phyloP scores from a whole-genome alignment of 2,113 vertebrate species.

The Rhagologus leucostigma region DNA sequence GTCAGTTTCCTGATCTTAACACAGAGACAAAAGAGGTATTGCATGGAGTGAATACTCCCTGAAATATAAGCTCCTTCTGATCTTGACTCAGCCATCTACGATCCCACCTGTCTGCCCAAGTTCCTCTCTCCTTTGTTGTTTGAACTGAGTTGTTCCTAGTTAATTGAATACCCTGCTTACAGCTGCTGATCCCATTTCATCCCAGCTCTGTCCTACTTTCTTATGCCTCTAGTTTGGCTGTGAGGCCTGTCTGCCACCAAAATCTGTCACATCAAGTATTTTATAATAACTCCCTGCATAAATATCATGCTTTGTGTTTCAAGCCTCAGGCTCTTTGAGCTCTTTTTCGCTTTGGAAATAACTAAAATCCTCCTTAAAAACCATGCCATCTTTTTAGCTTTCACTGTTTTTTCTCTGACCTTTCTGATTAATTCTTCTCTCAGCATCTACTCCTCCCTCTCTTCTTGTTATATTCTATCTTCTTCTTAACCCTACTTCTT shows the following conservation, averaged over 20 bases:
- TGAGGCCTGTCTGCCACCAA: conserved; percentile 1
- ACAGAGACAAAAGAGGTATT: not conserved
- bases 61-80: conserved; percentile 21
- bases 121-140: conserved; percentile 21
- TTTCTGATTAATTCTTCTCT: not conserved
- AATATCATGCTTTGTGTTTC: not conserved
- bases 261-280: not conserved
- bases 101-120: not conserved
- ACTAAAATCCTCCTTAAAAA: not conserved
- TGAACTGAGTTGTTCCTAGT: not conserved
- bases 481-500: not conserved
- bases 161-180: conserved; percentile 19
- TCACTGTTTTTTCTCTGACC: not conserved
- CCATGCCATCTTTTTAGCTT: not conserved
- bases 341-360: not conserved
- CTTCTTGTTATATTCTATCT: not conserved
- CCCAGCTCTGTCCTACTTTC: conserved; percentile 35
- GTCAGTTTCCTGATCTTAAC: not conserved
- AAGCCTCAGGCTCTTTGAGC: not conserved
- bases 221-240: not conserved
- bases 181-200: conserved; percentile 31
- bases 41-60: not conserved
- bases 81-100: not conserved
- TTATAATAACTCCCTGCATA: not conserved
- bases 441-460: not conserved